Base-by-base conservation (phyloP, 2,797 vertebrate genomes). In the Lycodopsis pacificus region DNA sequence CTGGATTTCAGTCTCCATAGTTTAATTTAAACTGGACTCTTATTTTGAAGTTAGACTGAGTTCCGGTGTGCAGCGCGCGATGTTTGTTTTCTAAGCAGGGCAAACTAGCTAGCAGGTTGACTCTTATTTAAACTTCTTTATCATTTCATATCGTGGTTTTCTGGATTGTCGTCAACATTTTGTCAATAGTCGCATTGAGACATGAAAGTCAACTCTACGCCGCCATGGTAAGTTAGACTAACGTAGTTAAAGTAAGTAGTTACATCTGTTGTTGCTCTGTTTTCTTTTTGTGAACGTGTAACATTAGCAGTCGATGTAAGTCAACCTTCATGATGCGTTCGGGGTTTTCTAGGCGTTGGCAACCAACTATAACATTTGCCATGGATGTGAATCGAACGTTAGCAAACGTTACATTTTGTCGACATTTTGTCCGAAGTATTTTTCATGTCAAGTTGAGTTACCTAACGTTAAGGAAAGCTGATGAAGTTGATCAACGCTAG, bases 61-160 rank as follows among this genome's bases (percentile, higher is more conserved):
- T 87, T 91, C 91, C 84, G 83, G 53, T 63, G 4, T 0, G 4
- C 30, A 27, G 67, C 72, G 91, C 91, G 92, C 90, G 89, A 91
- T 71, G 64, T 93, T 92, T 90, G 86, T 86, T 88, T 89, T 85
- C 6, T 5, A 72, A n/a, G 32, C 17, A 25, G 54, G 2, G 3
- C 2, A 5, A 40, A 7, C 5, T 34, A 77, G 82, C 80, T 81
- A 79, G 19, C 51, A 65, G 6, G 1, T 2, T 46, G n/a, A 34
- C 2, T 56, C 2, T 1, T 4, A 15, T 17, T 27, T 58, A 2
- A 3, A 57, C 1, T 5, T 27, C 0, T 48, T 2, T 44, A 0
- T 56, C 0, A 2, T 20, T 46, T 71, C 12, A 5, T 17, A 0
- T 34, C 5, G 6, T 17, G 1, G 6, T 77, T 59, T 49, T 17